phyloP scores from a whole-genome alignment of 2,797 vertebrate species.

The Alectoris magna region DNA sequence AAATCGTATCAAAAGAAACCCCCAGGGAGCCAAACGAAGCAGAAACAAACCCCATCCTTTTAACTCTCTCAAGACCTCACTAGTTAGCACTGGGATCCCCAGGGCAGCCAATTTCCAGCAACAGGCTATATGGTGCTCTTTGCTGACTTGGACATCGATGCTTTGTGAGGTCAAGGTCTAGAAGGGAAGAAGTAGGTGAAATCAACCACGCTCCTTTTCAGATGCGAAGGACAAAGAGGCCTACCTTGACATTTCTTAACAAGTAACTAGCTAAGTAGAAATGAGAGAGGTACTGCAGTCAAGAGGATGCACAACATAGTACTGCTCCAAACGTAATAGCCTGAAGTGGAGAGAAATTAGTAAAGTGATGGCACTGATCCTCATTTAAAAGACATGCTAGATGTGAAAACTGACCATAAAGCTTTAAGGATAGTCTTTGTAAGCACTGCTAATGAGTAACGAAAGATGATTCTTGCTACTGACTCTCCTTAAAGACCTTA shows the following conservation, averaged over 20 bases:
- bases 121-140: not conserved
- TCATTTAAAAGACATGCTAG: not conserved
- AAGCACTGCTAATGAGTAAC: not conserved
- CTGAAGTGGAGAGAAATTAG: not conserved
- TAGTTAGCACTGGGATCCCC: not conserved
- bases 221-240: not conserved
- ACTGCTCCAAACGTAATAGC: not conserved
- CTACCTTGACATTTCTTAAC: not conserved
- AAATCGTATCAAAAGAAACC: slow-evolving; percentile 12
- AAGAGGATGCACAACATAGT: not conserved
- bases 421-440: not conserved
- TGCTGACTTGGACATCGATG: not conserved
- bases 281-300: not conserved
- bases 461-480: not conserved
- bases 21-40: not conserved
- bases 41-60: slow-evolving; percentile 5
- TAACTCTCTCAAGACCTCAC: not conserved
- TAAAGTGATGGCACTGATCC: not conserved
- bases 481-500: not conserved
- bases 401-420: not conserved
- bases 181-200: not conserved
- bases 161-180: not conserved
- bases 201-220: not conserved
- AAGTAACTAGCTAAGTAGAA: not conserved
- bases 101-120: not conserved